Evolutionary conservation across 2,113 vertebrate genomes (phyloP), one percentile per base, ranked within the genome.

Genomic region (Gasterosteus aculeatus): DNA sequence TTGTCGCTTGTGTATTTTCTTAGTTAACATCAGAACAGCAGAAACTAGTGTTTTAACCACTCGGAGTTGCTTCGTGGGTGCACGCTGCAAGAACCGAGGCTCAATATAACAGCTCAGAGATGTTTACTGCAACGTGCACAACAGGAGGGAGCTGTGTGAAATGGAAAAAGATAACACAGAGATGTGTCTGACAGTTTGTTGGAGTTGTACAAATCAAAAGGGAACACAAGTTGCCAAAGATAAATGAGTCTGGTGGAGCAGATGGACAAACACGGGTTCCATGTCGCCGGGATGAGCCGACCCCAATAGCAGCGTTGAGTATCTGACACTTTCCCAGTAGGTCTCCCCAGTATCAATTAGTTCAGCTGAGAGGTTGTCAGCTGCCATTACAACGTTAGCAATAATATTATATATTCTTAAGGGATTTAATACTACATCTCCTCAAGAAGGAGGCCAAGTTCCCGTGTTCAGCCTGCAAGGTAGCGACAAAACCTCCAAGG

Each of bases 1-100:
- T 89, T 93, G 94, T 93, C 92, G 83, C 77, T 26, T 42, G 85
- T 64, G 78, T 90, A 85, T 81, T 82, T 85, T 82, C 86, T 80
- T 70, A 29, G 65, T 77, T 65, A 75, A 60, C 64, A 78, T 81
- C 82, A 86, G 85, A 86, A 81, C 31, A 6, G 47, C 64, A 76
- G 61, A 78, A 83, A 81, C 60, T 68, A 61, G 65, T 42, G 72
- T 39, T 60, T 75, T 60, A 62, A 85, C 72, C 61, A 82, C 87
- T 73, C 78, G 46, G 58, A 83, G 81, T 77, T 49, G 78, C 67
- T 88, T 84, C 88, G 85, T 29, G 14, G 87, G 65, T 68, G 81
- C 83, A 85, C 85, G 84, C 89, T 86, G 84, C 49, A 8, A 46
- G 35, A 77, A 54, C 75, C 59, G 54, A 79, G 70, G 69, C 53